Base-by-base conservation (phyloP, 2,888 invertebrate genomes). In the Perithous albicinctus region DNA sequence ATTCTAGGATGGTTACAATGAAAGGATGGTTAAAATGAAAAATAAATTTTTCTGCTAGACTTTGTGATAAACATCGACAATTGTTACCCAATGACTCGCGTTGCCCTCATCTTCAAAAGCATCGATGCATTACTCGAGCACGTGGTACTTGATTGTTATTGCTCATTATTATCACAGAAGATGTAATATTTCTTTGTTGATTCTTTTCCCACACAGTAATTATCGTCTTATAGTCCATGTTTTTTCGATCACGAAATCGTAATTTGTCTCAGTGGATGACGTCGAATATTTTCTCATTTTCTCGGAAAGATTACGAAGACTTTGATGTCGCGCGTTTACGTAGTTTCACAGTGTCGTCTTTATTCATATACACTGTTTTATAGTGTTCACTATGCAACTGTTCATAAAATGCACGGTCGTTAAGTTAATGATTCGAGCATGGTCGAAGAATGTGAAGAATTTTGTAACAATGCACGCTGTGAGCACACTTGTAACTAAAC, bases 351-450 rank as follows among this genome's bases (percentile, higher is more conserved):
- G 32, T 56, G 15, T 70, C 43, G 20, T 64, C 38, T 74, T 61
- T 74, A 63, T 51, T 63, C 61, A 74, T 74, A 63, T 10, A 10
- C 29, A 43, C 29, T 15, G 15, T 41, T 59, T 59, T 61, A 23
- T 29, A 43, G 10, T 12, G 6, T 64, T 20, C 2, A 23, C 10
- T 61, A 38, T 63, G 18, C 23, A 15, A 41, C 15, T 63, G 63
- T 26, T 46, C 48, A 29, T 51, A 12, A 54, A 41, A 63, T 38
- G 48, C 46, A n/a, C 35, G 15, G 6, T 80, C 56, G 54, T 83
- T 46, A 43, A 77, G 76, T 72, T 83, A 83, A 83, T 80, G 73
- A 77, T 48, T 73, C 63, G 69, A 67, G 46, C 73, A 69, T 46
- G 67, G 35, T 54, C 64, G 46, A 48, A 26, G 43, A 64, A 43